Percentiles rank a stretch among this genome's conserved stretches.
phyloP scores from a whole-genome alignment of 2,888 invertebrate genomes.

The Apotomis betuletana region DNA sequence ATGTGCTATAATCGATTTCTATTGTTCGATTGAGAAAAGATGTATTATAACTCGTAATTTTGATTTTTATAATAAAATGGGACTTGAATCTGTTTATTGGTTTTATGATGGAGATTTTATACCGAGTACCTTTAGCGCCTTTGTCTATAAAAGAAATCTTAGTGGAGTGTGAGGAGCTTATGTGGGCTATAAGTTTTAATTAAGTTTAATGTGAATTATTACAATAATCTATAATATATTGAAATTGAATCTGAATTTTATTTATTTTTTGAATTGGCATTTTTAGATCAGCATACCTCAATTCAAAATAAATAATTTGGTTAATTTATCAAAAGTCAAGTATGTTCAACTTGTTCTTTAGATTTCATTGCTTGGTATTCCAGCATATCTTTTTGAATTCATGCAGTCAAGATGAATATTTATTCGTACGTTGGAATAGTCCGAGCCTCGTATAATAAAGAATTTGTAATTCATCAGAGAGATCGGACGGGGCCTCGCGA shows the following conservation, averaged over 20 bases:
- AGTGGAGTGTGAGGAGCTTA: slow-evolving; percentile 81
- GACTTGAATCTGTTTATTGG: slow-evolving; percentile 84
- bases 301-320: slow-evolving; percentile 50
- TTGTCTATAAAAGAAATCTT: slow-evolving; percentile 75
- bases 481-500: too few species aligned
- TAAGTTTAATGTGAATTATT: slow-evolving; percentile 84
- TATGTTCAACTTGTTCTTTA: neutral
- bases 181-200: slow-evolving; percentile 82
- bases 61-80: slow-evolving; percentile 84
- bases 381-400: too few species aligned
- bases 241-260: slow-evolving; percentile 83
- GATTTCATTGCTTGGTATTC: neutral
- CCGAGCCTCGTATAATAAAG: too few species aligned
- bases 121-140: slow-evolving; percentile 83
- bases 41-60: slow-evolving; percentile 84
- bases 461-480: too few species aligned
- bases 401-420: too few species aligned
- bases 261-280: slow-evolving; percentile 81
- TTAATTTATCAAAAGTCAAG: neutral
- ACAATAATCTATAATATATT: slow-evolving; percentile 84
- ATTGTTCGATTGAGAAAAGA: slow-evolving; percentile 80
- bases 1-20: slow-evolving; percentile 80
- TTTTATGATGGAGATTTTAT: slow-evolving; percentile 83
- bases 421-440: too few species aligned
- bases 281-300: slow-evolving; percentile 62